Conservation (phyloP, 2,113 vertebrate genomes). For the Vidua chalybeata region DNA sequence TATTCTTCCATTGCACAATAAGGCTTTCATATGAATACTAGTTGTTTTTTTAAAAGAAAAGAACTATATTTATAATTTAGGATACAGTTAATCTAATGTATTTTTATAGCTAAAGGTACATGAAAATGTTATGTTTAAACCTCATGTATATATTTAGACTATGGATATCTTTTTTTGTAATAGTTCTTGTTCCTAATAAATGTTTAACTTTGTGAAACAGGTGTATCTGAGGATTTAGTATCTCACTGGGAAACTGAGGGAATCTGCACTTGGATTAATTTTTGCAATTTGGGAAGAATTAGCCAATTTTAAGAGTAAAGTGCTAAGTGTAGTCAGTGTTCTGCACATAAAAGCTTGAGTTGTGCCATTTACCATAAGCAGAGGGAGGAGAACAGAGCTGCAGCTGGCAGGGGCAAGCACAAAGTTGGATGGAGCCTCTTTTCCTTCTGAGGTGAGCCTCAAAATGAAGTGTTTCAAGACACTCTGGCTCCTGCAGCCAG, state of each 20-base stretch:
- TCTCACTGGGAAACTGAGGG: background rate
- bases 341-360: background rate
- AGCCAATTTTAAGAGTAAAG: background rate
- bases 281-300: background rate
- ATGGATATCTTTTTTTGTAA: conserved; percentile 69
- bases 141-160: conserved; percentile 79
- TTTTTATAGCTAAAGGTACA: conserved; percentile 80
- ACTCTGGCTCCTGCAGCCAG: fast-evolving
- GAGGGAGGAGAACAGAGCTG: background rate
- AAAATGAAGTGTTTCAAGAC: background rate
- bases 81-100: conserved; percentile 77
- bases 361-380: background rate
- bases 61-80: conserved; percentile 81
- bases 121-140: conserved; percentile 75
- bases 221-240: background rate
- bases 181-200: conserved; percentile 70
- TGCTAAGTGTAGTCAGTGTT: background rate
- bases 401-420: background rate
- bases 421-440: background rate
- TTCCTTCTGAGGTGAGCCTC: background rate
- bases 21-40: conserved; percentile 74
- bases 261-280: background rate
- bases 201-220: conserved; percentile 62
- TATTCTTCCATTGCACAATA: conserved; percentile 73
- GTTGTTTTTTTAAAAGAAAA: conserved; percentile 43